A percentile compares a stretch with the other conserved stretches of the same genome.
Evolutionary conservation across 2,113 vertebrate species (phyloP).

Genomic region (Myiopsitta monachus): DNA sequence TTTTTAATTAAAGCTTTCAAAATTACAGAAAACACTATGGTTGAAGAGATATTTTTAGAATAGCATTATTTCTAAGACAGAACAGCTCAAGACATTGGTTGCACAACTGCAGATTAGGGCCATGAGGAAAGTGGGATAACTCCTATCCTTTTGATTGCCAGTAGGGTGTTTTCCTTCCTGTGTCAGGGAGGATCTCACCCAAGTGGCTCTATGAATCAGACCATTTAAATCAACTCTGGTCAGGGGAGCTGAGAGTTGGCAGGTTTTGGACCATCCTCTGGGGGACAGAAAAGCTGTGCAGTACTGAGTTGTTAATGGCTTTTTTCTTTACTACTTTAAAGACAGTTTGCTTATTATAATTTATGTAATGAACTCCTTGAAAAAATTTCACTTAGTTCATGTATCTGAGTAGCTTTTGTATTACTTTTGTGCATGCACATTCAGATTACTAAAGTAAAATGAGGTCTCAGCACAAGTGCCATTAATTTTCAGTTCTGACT

Average conservation of each 20-base stretch:
- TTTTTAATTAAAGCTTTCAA: not conserved
- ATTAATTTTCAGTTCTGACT: not conserved
- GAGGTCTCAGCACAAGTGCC: not conserved
- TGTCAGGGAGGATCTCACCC: not conserved
- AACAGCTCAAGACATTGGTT: not conserved
- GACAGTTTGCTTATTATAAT: not conserved
- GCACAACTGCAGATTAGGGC: not conserved
- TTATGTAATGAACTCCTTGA: not conserved
- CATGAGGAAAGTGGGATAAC: not conserved
- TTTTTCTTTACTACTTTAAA: not conserved
- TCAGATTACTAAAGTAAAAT: not conserved
- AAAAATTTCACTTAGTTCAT: not conserved
- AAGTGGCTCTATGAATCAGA: not conserved
- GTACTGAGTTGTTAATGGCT: not conserved
- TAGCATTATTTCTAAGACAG: not conserved
- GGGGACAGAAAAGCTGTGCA: not conserved
- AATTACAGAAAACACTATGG: not conserved
- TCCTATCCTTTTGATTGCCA: not conserved
- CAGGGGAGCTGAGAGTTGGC: not conserved
- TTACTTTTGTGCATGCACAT: not conserved
- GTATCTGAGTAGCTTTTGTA: not conserved
- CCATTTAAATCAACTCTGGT: not conserved
- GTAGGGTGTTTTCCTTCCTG: not conserved
- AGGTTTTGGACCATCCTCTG: not conserved
- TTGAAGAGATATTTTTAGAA: not conserved